Evolutionary conservation across 1,140 invertebrate species (phyloP).

Genomic region (Apis florea): DNA sequence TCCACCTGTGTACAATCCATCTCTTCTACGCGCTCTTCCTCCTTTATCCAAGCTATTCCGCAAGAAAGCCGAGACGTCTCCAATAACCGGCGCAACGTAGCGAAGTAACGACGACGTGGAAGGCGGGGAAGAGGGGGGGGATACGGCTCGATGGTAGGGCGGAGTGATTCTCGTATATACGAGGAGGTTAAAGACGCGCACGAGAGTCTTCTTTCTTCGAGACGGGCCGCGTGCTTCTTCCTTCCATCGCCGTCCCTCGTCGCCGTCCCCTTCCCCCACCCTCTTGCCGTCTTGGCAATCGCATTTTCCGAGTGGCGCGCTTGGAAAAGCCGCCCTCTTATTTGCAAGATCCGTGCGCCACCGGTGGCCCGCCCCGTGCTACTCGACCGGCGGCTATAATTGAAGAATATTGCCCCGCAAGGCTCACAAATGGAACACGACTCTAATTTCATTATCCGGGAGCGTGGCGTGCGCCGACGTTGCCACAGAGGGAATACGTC

Average conservation of each 20-base stretch:
- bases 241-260: background rate
- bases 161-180: slow-evolving; percentile 22
- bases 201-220: slow-evolving; percentile 42
- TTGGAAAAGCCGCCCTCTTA: slow-evolving; percentile 58
- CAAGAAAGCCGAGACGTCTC: background rate
- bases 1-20: background rate
- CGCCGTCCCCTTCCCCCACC: background rate
- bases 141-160: background rate
- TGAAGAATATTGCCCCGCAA: slow-evolving; percentile 68
- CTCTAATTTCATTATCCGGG: slow-evolving; percentile 68
- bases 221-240: slow-evolving; percentile 21
- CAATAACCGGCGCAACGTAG: slow-evolving; percentile 17
- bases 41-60: background rate
- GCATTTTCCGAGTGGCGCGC: slow-evolving; percentile 57
- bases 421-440: slow-evolving; percentile 65
- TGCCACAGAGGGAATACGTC: slow-evolving; percentile 59
- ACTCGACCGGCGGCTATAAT: slow-evolving; percentile 62
- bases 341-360: slow-evolving; percentile 56
- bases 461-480: slow-evolving; percentile 55
- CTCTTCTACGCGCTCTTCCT: background rate
- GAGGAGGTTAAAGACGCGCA: slow-evolving; percentile 46
- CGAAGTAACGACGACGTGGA: background rate
- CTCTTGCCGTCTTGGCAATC: slow-evolving; percentile 51
- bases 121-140: too few species aligned
- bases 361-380: slow-evolving; percentile 14